Evolutionary conservation across 1,140 invertebrate genomes (phyloP), one percentile per base, ranked within the genome.

Genomic region (Drosophila insularis): DNA sequence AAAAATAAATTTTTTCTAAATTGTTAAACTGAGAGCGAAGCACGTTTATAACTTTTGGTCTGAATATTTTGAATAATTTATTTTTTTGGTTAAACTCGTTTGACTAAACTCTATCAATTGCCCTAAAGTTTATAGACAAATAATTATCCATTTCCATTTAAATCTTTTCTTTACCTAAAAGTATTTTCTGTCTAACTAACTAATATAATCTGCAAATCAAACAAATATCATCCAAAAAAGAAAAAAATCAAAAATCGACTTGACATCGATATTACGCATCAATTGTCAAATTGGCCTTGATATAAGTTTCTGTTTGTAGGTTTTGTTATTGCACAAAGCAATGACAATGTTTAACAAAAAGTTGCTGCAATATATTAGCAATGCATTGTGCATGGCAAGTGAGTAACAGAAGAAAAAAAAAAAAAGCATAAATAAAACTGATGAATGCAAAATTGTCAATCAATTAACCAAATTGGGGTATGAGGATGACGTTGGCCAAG

Each of bases 381-480:
- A 75, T 75, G 72, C 73, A 68, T 59, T 75, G 65, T 68, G 73
- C 73, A 75, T 75, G 75, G 72, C 73, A 75, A 62, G 31, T 58
- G 32, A 75, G 40, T 68, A 13, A 37, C 35, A 75, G 27, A 5
- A 1, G 27, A 27, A 6, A 1, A 3, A 4, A 27, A 21, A 21
- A 21, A 1, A 21, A 1, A 21, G 2, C 21, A 21, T 21, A 21
- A 21, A 21, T 21, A 75, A 63, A 58, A 72, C 58, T 75, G 74
- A 64, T 74, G 58, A 75, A 75, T 75, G 63, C 71, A 75, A 75
- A 75, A 75, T 75, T 75, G 73, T 69, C 73, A 75, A 75, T 75
- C 73, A 75, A 75, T 75, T 75, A 75, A 73, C 72, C 73, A 75
- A 75, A 75, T 63, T 27, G 27, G 56, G 59, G 65, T 35, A 62